Base-by-base conservation (phyloP, 2,113 vertebrate genomes). In the Pomatostomus ruficeps region DNA sequence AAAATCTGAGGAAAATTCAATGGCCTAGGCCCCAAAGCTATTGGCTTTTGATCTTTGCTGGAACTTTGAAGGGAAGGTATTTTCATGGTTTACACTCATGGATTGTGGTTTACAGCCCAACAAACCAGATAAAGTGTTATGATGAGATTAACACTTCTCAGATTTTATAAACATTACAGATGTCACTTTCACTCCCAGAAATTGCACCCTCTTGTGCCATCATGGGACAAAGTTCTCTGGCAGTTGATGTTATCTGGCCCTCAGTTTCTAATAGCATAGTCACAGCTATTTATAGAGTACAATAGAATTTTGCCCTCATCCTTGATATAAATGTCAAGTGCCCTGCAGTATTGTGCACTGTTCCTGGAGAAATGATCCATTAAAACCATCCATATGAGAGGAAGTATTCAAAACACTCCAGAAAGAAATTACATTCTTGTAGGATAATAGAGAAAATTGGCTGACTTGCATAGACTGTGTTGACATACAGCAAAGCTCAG, bases 271-370 rank as follows among this genome's bases (percentile, higher is more conserved):
- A 54, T 8, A 71, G 68, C 33, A 75, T 18, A 80, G 52, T 61
- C 75, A 86, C 33, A 84, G 63, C 48, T 92, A 45, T 86, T 88
- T 86, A 70, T 61, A 71, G 84, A 84, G 40, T 45, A 90, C 55
- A 65, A 55, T 23, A 62, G 78, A 83, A 85, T 88, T 96, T 91
- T 85, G 51, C 49, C 78, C 71, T 76, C 46, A 79, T 62, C 82
- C 75, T 89, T 93, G 81, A 74, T 94, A 90, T 48, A 95, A 97
- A 95, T 94, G 84, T 90, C 89, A 94, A 96, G 81, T 85, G 31
- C 67, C 87, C 81, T 66, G 46, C 71, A 77, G 71, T 70, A 83
- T 10, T 73, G 49, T 83, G 71, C 91, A 51, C 74, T 78, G 42
- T 55, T 97, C 70, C 80, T 73, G 70, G 74, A 95, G 81, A 96